phyloP scores from a whole-genome alignment of 2,797 vertebrate genomes.

The Chanos chanos region DNA sequence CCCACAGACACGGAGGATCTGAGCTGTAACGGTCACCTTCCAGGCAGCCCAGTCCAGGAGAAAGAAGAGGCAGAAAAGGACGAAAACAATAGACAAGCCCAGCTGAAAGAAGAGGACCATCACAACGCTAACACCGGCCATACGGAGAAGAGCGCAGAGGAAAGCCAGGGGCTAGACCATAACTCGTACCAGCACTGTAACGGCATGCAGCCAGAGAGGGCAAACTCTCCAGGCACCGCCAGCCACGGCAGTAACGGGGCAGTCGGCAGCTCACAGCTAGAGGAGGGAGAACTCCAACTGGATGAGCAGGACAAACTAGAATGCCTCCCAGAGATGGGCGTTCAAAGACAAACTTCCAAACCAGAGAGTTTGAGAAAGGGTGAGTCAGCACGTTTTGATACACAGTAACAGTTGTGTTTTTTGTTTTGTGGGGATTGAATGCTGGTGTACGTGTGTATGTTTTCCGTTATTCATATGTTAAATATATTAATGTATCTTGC shows the following conservation, averaged over 20 bases:
- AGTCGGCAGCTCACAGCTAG: constrained; percentile 27
- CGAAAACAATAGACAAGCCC: constrained; percentile 41
- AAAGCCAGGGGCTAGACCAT: constrained; percentile 14
- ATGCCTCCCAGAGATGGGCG: constrained; percentile 5
- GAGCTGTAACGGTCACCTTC: constrained; percentile 83
- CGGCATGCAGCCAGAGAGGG: no score
- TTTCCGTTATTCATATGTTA: no score
- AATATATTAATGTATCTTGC: no score
- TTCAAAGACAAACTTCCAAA: constrained; percentile 36
- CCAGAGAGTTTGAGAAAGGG: constrained; percentile 62
- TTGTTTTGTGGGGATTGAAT: no score
- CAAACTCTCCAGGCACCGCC: constrained; percentile 47
- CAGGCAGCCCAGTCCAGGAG: constrained; percentile 50
- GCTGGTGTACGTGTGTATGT: no score
- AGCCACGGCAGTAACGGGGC: constrained; percentile 42
- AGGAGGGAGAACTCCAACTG: constrained; percentile 49
- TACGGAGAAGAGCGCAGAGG: constrained; percentile 7
- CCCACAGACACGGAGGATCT: constrained; percentile 63
- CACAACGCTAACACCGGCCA: constrained; percentile 65
- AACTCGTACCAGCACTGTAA: constrained; percentile 57
- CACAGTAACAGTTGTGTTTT: no score
- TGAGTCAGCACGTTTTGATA: constrained; percentile 47
- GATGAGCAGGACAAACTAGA: constrained; percentile 19
- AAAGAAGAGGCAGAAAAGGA: constrained; percentile 68
- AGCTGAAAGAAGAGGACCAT: constrained; percentile 64